Conservation (phyloP, 1,140 invertebrate genomes). For the Drosophila seguyi region DNA sequence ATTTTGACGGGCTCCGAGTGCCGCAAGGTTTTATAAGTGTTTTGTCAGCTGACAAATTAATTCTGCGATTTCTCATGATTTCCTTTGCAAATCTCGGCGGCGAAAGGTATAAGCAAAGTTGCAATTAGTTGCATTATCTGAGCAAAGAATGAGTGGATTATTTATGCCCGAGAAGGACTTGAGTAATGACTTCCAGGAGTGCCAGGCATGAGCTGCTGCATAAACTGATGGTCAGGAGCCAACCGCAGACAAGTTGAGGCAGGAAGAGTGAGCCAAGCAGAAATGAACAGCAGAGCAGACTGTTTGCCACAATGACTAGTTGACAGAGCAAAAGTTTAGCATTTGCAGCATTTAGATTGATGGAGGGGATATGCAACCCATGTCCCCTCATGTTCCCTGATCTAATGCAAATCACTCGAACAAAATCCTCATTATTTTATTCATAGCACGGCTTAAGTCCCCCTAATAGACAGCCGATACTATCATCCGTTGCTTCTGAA, state of each 20-base stretch:
- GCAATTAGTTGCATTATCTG: slow-evolving; percentile 42
- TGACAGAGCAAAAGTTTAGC: slow-evolving; percentile 11
- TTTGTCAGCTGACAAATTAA: slow-evolving; percentile 55
- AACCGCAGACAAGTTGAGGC: slow-evolving; percentile 51
- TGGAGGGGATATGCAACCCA: slow-evolving; percentile 3
- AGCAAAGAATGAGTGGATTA: slow-evolving; percentile 20
- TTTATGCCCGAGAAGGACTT: slow-evolving; percentile 7
- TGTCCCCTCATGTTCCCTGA: slow-evolving; percentile 1
- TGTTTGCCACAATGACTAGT: slow-evolving; percentile 17
- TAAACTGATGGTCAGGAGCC: slow-evolving; percentile 41
- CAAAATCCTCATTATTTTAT: slow-evolving; percentile 43
- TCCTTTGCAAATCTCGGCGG: not conserved
- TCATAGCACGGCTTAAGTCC: slow-evolving; percentile 35
- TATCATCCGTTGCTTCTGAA: slow-evolving; percentile 14
- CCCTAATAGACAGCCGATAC: slow-evolving; percentile 17
- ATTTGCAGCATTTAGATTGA: slow-evolving; percentile 33
- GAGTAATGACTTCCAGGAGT: slow-evolving; percentile 29
- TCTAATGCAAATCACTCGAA: slow-evolving; percentile 19
- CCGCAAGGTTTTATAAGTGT: slow-evolving; percentile 34
- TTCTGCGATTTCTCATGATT: slow-evolving; percentile 31
- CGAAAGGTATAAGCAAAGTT: slow-evolving; percentile 16
- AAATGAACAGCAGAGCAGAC: not conserved
- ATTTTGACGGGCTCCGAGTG: slow-evolving; percentile 36
- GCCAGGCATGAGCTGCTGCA: slow-evolving; percentile 31
- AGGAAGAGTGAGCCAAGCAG: slow-evolving; percentile 2